phyloP scores from a whole-genome alignment of 2,888 invertebrate genomes.

The Zaprionus bogoriensis region DNA sequence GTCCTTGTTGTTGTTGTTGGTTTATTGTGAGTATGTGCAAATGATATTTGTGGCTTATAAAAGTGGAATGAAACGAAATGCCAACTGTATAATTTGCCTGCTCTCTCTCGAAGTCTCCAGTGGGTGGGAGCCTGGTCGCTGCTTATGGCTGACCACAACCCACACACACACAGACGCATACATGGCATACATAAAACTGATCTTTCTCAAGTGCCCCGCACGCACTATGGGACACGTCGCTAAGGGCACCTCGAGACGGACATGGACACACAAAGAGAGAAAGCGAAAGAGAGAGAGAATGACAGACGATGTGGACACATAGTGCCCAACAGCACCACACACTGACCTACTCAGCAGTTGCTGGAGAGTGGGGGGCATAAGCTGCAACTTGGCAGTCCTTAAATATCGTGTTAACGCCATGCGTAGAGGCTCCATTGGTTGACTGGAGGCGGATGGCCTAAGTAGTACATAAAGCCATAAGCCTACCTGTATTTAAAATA shows the following conservation, averaged over 20 bases:
- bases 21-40: conserved; percentile 24
- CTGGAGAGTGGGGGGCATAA: too few species aligned
- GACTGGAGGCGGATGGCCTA: too few species aligned
- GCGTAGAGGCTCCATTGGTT: too few species aligned
- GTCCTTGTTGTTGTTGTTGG: not conserved
- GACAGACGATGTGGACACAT: too few species aligned
- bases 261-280: not conserved
- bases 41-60: conserved; percentile 31
- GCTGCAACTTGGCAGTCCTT: conserved; percentile 17
- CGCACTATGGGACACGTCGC: conserved; percentile 27
- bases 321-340: too few species aligned
- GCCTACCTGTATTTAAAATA: too few species aligned
- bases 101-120: conserved; percentile 21
- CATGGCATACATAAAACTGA: conserved; percentile 69
- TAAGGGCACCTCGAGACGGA: conserved; percentile 3
- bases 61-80: conserved; percentile 47
- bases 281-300: too few species aligned
- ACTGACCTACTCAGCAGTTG: not conserved
- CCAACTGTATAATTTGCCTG: conserved; percentile 36
- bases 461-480: too few species aligned
- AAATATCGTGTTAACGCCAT: conserved; percentile 1
- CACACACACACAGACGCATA: conserved; percentile 5
- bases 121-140: not conserved
- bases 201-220: conserved; percentile 68
- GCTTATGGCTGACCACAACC: conserved; percentile 22